These are phyloP conservation scores for Xenopus laevis DNA, from an alignment of 2,113 vertebrate genomes.

Conservation along the genomic window DNA sequence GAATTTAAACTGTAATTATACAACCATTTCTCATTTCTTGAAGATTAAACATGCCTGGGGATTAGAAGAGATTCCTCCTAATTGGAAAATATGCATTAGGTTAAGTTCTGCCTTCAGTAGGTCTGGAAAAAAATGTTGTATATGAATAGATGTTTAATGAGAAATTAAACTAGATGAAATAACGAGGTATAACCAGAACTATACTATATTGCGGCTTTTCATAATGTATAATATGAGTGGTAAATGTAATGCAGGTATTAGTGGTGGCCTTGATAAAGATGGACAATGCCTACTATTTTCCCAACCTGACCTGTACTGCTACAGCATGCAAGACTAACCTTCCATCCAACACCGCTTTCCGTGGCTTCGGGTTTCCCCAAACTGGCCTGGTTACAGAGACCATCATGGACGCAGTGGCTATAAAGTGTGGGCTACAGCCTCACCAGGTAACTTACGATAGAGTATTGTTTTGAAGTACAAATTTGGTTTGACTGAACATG, in stretches of 20 bases:
- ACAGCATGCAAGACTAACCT: conserved; percentile 77
- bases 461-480: too few species aligned
- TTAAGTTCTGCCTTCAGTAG: too few species aligned
- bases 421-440: conserved; percentile 57
- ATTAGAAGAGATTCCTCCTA: too few species aligned
- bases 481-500: too few species aligned
- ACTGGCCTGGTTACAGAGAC: conserved; percentile 64
- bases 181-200: too few species aligned
- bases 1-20: too few species aligned
- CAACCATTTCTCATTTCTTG: too few species aligned
- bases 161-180: too few species aligned
- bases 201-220: neutral
- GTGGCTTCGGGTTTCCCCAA: conserved; percentile 79
- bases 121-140: too few species aligned
- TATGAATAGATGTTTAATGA: too few species aligned
- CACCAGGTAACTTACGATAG: neutral
- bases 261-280: conserved; percentile 69
- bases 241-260: neutral
- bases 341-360: conserved; percentile 80
- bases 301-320: conserved; percentile 64
- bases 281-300: conserved; percentile 73
- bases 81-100: too few species aligned
- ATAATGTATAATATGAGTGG: neutral
- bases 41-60: too few species aligned
- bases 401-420: conserved; percentile 72